Percentiles rank a stretch among this genome's conserved stretches.
Evolutionary conservation across 2,888 invertebrate species (phyloP).

Genomic region (Lepetodrilus schrolli): DNA sequence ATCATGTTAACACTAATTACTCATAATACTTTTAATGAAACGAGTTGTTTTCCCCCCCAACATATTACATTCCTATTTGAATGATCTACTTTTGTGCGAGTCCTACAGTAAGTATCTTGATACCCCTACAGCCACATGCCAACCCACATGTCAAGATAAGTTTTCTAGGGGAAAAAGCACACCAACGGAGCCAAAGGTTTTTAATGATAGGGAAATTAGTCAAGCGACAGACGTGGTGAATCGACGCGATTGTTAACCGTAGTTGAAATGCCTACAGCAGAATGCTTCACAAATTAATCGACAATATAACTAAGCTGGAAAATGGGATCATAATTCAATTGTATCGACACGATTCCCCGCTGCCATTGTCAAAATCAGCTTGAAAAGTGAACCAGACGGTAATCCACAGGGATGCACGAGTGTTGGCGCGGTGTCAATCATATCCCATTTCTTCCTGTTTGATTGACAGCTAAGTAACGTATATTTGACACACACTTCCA

Average conservation of each 20-base stretch:
- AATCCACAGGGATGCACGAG: not conserved
- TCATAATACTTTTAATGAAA: no score
- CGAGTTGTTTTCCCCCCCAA: no score
- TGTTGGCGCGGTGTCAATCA: not conserved
- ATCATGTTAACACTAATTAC: no score
- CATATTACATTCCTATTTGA: no score
- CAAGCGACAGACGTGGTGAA: not conserved
- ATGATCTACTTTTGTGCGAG: no score
- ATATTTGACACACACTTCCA: not conserved
- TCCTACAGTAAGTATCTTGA: no score
- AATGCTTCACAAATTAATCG: not conserved
- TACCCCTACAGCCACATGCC: not conserved
- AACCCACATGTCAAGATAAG: not conserved
- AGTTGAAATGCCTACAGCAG: not conserved
- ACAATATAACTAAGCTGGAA: not conserved
- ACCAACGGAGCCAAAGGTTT: not conserved
- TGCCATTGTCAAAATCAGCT: not conserved
- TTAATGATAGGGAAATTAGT: not conserved
- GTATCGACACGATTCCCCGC: not conserved
- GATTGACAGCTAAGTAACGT: conserved; percentile 18
- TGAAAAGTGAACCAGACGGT: not conserved
- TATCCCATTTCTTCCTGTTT: not conserved
- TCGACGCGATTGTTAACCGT: no score
- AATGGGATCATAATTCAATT: not conserved
- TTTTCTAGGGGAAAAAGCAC: not conserved